phyloP scores from a whole-genome alignment of 1,140 invertebrate genomes.

The Camponotus vicinus region DNA sequence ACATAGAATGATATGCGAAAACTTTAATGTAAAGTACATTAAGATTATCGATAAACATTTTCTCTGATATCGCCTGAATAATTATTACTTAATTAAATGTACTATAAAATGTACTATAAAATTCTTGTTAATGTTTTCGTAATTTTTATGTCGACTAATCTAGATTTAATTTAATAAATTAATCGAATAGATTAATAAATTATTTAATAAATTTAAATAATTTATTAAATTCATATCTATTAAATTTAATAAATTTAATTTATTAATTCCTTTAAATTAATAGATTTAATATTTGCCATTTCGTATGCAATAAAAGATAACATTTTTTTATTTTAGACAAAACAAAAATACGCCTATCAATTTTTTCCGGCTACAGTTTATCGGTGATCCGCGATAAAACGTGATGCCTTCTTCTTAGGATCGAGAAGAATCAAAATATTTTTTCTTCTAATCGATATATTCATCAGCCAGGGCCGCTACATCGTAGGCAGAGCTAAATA shows the following conservation, averaged over 20 bases:
- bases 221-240: no score
- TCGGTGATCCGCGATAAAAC: constrained; percentile 10
- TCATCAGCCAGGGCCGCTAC: constrained; percentile 20
- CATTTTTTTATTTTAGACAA: neutral
- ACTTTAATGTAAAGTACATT: neutral
- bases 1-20: no score
- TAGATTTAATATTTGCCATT: neutral
- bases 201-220: no score
- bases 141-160: neutral
- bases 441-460: constrained; percentile 17
- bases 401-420: neutral
- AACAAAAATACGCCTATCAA: neutral
- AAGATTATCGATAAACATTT: neutral
- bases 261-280: neutral
- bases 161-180: constrained; percentile 1
- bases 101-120: neutral
- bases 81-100: constrained; percentile 2
- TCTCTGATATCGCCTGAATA: neutral
- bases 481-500: constrained; percentile 53
- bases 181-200: no score
- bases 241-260: no score
- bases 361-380: neutral
- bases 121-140: neutral
- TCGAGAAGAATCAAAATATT: neutral
- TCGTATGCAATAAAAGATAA: neutral